Percentiles rank a stretch among this genome's conserved stretches.
These are phyloP conservation scores for Phenganax subtilis DNA, from an alignment of 92 coral and sea anemone genomes.

Conservation along the genomic window DNA sequence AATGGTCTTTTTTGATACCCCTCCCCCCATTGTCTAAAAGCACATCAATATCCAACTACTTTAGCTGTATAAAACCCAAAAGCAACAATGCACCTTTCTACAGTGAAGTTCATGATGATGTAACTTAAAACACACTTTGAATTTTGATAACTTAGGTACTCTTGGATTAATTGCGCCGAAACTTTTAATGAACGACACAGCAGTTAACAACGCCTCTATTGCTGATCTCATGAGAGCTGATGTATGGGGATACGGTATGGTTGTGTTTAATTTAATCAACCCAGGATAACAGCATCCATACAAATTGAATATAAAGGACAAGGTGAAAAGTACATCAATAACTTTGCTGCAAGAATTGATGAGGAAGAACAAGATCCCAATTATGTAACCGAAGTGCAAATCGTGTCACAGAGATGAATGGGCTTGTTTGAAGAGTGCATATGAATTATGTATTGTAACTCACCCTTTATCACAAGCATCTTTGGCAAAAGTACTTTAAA, in stretches of 20 bases:
- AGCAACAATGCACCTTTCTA: no score
- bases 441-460: background rate
- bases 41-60: no score
- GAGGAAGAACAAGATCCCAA: constrained; percentile 11
- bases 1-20: no score
- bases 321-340: background rate
- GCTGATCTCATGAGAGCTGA: constrained; percentile 39
- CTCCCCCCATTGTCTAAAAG: no score
- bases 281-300: constrained; percentile 35
- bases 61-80: no score
- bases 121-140: background rate
- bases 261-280: constrained; percentile 34
- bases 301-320: constrained; percentile 1
- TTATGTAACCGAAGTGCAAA: background rate
- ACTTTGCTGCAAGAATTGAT: constrained; percentile 7
- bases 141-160: constrained; percentile 23
- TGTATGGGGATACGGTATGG: constrained; percentile 37
- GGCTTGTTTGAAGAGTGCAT: background rate
- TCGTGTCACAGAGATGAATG: background rate
- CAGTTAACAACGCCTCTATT: background rate
- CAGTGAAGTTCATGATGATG: background rate
- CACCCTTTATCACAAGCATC: background rate
- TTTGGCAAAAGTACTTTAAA: background rate
- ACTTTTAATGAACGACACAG: constrained; percentile 3
- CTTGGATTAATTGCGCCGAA: constrained; percentile 32